Evolutionary conservation across 2,797 vertebrate species (phyloP), one percentile per base, ranked within the genome.

Genomic region (Vultur gryphus): DNA sequence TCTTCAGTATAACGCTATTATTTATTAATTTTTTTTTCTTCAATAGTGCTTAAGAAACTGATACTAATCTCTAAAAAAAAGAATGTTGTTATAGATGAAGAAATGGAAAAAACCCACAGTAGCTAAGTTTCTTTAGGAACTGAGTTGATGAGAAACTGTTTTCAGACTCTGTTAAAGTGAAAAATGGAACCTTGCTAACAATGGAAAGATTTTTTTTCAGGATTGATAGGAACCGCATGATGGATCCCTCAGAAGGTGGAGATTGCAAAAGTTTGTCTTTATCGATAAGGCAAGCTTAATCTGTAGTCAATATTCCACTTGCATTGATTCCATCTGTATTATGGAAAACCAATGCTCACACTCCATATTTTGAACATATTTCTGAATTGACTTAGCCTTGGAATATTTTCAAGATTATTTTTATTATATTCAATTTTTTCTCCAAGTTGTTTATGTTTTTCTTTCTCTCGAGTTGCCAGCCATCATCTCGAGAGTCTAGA

Each of bases 401-500:
- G 75, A 95, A 90, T 95, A 87, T 92, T 94, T 94, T 80, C 86
- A 90, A 84, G 73, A 84, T 69, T 70, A 79, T 80, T 89, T 95
- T 89, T 87, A 73, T 90, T 95, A 64, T 90, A 90, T 83, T 87
- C 31, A 31, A 6, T 86, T 92, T 65, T 84, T 71, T 20, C 59
- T 71, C 64, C 44, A 64, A 80, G 59, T 93, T 95, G 95, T 95
- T 97, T 96, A 87, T 83, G 62, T 95, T 97, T 93, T 94, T 31
- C 84, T 89, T 90, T 77, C 77, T 80, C 92, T 93, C 0, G 2
- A 85, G 93, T 95, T 95, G 86, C 92, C 95, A 96, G 95, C 89
- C 90, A 92, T 95, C 92, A 90, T 94, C 90, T 96, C 0, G 6
- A 91, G 93, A 94, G 84, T 37, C 78, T 92, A 33, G 94, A 80